Evolutionary conservation across 2,113 vertebrate species (phyloP), one percentile per base, ranked within the genome.

Genomic region (Balaeniceps rex): DNA sequence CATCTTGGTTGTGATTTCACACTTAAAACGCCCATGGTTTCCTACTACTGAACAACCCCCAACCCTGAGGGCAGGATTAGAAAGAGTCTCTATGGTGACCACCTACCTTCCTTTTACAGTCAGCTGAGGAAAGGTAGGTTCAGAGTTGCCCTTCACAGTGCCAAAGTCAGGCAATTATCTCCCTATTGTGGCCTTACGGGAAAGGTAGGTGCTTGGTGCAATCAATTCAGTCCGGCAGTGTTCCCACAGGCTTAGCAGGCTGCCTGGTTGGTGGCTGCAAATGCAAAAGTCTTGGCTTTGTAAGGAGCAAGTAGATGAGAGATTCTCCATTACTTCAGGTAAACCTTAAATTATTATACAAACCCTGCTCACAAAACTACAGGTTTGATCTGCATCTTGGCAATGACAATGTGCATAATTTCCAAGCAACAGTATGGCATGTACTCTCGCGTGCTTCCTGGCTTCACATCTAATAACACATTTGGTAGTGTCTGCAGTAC

Each of bases 171-270:
- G 21, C 38, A n/a, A 8, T 5, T 54, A 6, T 26, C 36, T 51
- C 26, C 38, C 49, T 18, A 4, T 10, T 79, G 42, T 14, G 47
- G 10, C 18, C 29, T 34, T 44, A 6, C 23, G 34, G 46, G 57
- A 88, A 47, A 40, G 2, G 19, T 7, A 70, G 61, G n/a, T 1
- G 0, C 5, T 34, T n/a, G 40, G 44, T 24, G 26, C 3, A 31
- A 44, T 11, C 25, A 23, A 8, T n/a, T 58, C 76, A 66, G 13
- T 2, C 63, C 54, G 17, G 11, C 49, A 36, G 7, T 18, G 25
- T 5, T 82, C 19, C 36, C 55, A 25, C 0, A 0, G 77, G 10
- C 24, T 78, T 19, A 36, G 36, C 65, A 54, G 34, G 29, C 51
- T 61, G 34, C 57, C 36, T 23, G 3, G 8, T 2, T 60, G 25